phyloP scores from a whole-genome alignment of 2,113 vertebrate species.

The Monarcha castaneiventris region DNA sequence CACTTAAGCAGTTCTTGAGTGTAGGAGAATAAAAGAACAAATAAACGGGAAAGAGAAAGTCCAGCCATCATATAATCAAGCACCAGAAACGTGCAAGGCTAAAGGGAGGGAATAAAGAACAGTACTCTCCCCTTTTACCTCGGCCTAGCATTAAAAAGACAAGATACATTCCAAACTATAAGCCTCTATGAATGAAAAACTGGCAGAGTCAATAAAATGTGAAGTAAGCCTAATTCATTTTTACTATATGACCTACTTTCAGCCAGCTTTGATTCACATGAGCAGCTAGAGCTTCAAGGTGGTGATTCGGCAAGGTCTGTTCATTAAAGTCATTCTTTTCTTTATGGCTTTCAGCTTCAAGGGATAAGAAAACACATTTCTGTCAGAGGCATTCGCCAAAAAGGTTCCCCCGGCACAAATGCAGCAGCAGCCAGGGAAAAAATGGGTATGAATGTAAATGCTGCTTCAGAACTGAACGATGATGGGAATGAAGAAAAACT shows the following conservation, averaged over 20 bases:
- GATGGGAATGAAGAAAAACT: background rate
- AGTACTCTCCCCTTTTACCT: conserved; percentile 7
- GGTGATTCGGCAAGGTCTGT: conserved; percentile 67
- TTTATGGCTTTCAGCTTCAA: conserved; percentile 64
- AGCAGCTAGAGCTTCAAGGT: conserved; percentile 64
- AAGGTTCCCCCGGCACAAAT: conserved; percentile 30
- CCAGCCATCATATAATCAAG: background rate
- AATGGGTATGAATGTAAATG: background rate
- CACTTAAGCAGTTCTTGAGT: background rate
- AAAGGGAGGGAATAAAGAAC: background rate
- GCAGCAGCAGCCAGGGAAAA: background rate
- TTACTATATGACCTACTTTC: conserved; percentile 79
- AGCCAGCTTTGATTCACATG: conserved; percentile 68
- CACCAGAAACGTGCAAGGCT: background rate
- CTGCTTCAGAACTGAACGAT: background rate
- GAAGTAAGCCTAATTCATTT: conserved; percentile 69
- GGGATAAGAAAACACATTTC: conserved; percentile 63
- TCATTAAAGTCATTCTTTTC: conserved; percentile 68
- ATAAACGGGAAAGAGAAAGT: background rate
- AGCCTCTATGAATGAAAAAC: conserved; percentile 55
- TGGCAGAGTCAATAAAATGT: conserved; percentile 67
- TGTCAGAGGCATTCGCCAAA: conserved; percentile 30
- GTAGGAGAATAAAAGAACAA: background rate
- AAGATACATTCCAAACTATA: conserved; percentile 29
- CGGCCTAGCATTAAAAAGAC: conserved; percentile 20